These are phyloP conservation scores for Aphidius colemani DNA, from an alignment of 2,888 invertebrate genomes.

Conservation along the genomic window DNA sequence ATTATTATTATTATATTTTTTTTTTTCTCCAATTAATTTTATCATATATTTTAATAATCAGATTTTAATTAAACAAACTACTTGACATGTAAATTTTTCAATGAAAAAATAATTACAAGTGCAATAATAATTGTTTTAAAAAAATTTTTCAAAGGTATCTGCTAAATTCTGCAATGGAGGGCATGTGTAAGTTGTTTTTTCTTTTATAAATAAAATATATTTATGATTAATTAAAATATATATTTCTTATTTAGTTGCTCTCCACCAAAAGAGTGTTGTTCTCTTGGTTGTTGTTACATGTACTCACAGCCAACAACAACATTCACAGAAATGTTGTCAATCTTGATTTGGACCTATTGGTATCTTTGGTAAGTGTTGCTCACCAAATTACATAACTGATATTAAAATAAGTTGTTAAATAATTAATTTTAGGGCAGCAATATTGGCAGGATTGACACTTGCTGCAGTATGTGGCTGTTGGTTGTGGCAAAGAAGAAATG, in stretches of 20 bases:
- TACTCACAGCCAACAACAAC: constrained; percentile 64
- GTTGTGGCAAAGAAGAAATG: constrained; percentile 66
- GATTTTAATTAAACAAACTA: constrained; percentile 20
- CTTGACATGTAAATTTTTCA: constrained; percentile 16
- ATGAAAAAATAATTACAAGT: background rate
- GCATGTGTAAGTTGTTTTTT: constrained; percentile 46
- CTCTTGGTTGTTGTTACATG: constrained; percentile 67
- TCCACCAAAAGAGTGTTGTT: constrained; percentile 77
- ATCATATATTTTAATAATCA: background rate
- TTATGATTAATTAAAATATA: too few species aligned
- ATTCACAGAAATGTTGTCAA: constrained; percentile 66
- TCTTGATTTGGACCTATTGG: constrained; percentile 73
- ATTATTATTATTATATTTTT: constrained; percentile 20
- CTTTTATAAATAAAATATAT: background rate
- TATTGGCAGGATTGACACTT: constrained; percentile 72
- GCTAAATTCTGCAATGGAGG: constrained; percentile 53
- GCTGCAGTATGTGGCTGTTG: constrained; percentile 74
- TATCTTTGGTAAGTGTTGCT: constrained; percentile 68
- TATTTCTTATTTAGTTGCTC: constrained; percentile 64
- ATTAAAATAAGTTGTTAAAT: constrained; percentile 13
- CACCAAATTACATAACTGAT: too few species aligned
- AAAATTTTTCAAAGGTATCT: constrained; percentile 43
- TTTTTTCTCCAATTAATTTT: constrained; percentile 1
- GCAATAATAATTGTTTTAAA: constrained; percentile 8
- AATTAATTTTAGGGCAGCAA: constrained; percentile 51